A percentile compares a stretch with the other conserved stretches of the same genome.
phyloP scores from a whole-genome alignment of 2,113 vertebrate genomes.

The Poeciliopsis prolifica region DNA sequence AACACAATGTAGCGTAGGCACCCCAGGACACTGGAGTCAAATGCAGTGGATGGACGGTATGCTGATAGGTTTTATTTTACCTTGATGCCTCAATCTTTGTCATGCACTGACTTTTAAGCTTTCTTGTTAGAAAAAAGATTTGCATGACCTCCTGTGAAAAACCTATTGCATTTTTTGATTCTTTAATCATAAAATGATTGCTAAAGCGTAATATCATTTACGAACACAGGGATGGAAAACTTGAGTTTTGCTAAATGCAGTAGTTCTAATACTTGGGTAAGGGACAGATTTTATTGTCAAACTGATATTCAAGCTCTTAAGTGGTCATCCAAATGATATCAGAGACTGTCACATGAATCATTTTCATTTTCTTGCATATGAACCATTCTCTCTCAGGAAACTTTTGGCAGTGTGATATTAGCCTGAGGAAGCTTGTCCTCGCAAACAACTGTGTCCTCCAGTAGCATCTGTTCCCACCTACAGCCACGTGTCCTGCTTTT shows the following conservation, averaged over 20 bases:
- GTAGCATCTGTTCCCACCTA: conserved; percentile 8
- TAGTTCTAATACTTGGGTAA: background rate
- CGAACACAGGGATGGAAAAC: background rate
- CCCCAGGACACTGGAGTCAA: too few relatives aligned
- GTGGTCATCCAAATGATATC: background rate
- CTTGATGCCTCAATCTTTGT: too few relatives aligned
- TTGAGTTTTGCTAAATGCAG: background rate
- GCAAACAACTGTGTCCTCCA: conserved; percentile 29
- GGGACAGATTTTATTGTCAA: background rate
- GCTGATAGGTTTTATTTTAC: too few relatives aligned
- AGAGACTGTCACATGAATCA: background rate
- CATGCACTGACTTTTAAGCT: too few relatives aligned
- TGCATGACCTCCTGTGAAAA: too few relatives aligned
- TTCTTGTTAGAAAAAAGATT: too few relatives aligned
- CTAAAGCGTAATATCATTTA: too few relatives aligned
- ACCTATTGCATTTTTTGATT: too few relatives aligned
- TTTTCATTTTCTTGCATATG: background rate
- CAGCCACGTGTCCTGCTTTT: conserved; percentile 45
- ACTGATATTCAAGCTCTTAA: background rate
- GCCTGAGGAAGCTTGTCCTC: conserved; percentile 29
- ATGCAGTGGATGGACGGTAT: too few relatives aligned
- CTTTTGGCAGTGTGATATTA: conserved; percentile 28
- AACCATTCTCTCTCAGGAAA: conserved; percentile 7
- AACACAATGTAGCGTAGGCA: too few relatives aligned
- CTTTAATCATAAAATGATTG: too few relatives aligned